Base-by-base conservation (phyloP, 2,113 vertebrate species). In the Malurus alboscapulatus region DNA sequence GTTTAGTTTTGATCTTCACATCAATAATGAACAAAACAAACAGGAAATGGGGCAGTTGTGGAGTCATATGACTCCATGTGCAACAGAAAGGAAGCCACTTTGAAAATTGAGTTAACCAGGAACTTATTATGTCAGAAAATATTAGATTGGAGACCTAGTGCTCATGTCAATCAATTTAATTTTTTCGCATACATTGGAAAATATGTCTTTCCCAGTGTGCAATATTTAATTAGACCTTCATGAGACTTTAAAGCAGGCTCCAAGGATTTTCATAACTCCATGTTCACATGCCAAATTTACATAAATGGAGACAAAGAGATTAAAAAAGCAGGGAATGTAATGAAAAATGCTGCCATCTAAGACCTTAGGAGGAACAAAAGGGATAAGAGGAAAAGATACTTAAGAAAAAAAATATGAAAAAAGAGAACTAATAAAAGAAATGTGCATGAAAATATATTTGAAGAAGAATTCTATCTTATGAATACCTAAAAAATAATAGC, bases 181-280 rank as follows among this genome's bases (percentile, higher is more conserved):
- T 87, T 93, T 95, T 93, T 91, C 1, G 10, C 57, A 63, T 73
- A 59, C n/a, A 20, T 84, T 72, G 69, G 82, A 97, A 90, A 92
- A 73, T 54, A 42, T 26, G 48, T 66, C 66, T 68, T 73, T 91
- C 62, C 85, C 27, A 27, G 25, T 27, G 44, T 72, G 90, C 45
- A 79, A 68, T 84, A 92, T 93, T 96, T 93, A 96, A 94, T 95
- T 81, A 92, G 69, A 94, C 59, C 87, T 89, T 84, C 81, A 89
- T 75, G 89, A 94, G 94, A 95, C 86, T 77, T 91, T 79, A 96
- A 94, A 94, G 59, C 38, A 89, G 69, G 44, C 95, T 95, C 91
- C 85, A 91, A 94, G 66, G 86, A 85, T 95, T 95, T 94, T 93
- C 69, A 59, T 90, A 92, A 93, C 67, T 87, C 65, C n/a, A 80